Base-by-base conservation (phyloP, 2,797 vertebrate genomes). In the Gymnodraco acuticeps region DNA sequence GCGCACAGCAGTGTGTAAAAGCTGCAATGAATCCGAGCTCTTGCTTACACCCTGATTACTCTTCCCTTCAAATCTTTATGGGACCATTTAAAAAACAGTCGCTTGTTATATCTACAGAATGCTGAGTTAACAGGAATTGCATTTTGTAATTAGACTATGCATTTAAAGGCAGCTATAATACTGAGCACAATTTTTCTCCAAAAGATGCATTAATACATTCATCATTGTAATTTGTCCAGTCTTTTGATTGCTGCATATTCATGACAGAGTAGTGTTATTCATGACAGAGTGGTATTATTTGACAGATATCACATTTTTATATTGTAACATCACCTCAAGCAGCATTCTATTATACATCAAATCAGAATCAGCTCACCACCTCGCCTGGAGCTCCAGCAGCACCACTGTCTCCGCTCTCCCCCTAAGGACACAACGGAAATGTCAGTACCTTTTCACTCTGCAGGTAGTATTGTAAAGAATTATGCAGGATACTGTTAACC, bases 371-470 rank as follows among this genome's bases (percentile, higher is more conserved):
- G 89, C 94, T 95, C 86, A 95, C 94, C 76, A 72, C 84, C 63
- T 80, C 48, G 43, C 95, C 94, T 58, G 71, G 88, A 42, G 60
- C 75, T 84, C 94, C 95, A 80, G 87, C 87, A 51, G 82, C 58
- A 54, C 94, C 95, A 3, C 53, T 4, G 13, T 83, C 83, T 74
- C 94, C 94, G 48, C 56, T 87, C 38, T 82, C 77, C 16, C 94
- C 95, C 95, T 95, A 81, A 65, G 75, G 76, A 87, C 51, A 69
- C 62, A 64, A 85, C 38, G 71, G 20, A 77, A 65, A 70, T 3
- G 46, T 84, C 59, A 65, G 19, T 13, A 47, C 8, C 3, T 60
- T 27, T 70, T 48, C 11, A 59, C 27, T 17, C 48, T 48, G 50
- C 41, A 52, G 10, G 51, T 12, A 27, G 20, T 23, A 3, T 19